Evolutionary conservation across 2,797 vertebrate genomes (phyloP).

Genomic region (Miichthys miiuy): DNA sequence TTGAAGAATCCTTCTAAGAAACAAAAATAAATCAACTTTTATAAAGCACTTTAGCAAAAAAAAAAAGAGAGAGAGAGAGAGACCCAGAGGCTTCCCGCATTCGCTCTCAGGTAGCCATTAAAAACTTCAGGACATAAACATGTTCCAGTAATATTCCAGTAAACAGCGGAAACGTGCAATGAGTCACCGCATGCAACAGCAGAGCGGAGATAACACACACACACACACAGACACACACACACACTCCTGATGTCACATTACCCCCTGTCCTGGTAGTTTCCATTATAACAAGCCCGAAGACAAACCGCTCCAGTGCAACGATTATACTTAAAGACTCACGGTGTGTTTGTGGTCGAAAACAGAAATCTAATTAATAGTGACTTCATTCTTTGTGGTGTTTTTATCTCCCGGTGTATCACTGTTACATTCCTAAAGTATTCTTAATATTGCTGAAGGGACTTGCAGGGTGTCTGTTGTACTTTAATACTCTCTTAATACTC

Average conservation of each 20-base stretch:
- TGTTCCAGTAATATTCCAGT: slow-evolving; percentile 78
- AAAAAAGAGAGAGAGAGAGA: not conserved
- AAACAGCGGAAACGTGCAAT: slow-evolving; percentile 75
- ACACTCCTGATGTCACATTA: slow-evolving; percentile 60
- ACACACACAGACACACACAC: slow-evolving; percentile 39
- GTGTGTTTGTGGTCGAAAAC: slow-evolving; percentile 43
- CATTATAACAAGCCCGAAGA: slow-evolving; percentile 60
- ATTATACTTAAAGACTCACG: slow-evolving; percentile 39
- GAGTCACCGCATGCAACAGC: slow-evolving; percentile 69
- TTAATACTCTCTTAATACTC: not conserved
- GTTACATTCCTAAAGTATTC: slow-evolving; percentile 1
- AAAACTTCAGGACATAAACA: slow-evolving; percentile 76
- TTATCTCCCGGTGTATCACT: slow-evolving; percentile 32
- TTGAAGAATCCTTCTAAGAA: slow-evolving; percentile 36
- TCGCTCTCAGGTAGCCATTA: slow-evolving; percentile 79
- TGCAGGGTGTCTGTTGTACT: not conserved
- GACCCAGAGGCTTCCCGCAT: slow-evolving; percentile 59
- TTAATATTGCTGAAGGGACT: not conserved
- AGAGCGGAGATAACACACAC: slow-evolving; percentile 59
- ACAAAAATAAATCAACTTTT: slow-evolving; percentile 68
- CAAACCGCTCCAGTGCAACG: slow-evolving; percentile 48
- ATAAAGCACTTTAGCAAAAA: slow-evolving; percentile 61
- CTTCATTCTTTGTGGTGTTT: slow-evolving; percentile 40
- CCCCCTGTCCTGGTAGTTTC: slow-evolving; percentile 66
- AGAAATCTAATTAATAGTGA: slow-evolving; percentile 53